Evolutionary conservation across 2,113 vertebrate species (phyloP), one percentile per base, ranked within the genome.

Genomic region (Notiomystis cincta): DNA sequence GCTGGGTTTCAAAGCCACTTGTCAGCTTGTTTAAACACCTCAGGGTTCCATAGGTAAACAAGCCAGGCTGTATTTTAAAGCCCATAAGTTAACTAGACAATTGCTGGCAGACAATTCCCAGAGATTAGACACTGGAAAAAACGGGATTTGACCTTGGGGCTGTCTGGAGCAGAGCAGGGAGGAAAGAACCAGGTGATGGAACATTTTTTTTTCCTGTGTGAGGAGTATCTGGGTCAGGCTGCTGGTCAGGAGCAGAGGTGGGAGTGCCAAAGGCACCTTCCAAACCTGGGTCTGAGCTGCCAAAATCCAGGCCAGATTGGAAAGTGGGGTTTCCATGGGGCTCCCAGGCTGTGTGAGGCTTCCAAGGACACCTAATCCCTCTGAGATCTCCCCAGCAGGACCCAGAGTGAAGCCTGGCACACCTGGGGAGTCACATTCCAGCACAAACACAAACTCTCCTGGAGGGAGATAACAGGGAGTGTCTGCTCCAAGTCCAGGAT

Each of bases 21-120:
- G 91, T 70, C 95, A 91, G 69, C 87, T 85, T 95, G 70, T 91
- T 93, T 82, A 92, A 95, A 60, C 54, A 64, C 93, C 61, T 78
- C 51, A 4, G 69, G 13, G 35, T 67, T 51, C 25, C 80, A 33
- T 6, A 66, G 73, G 81, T 79, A 91, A 95, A 91, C 87, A 95
- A 21, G 65, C 31, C 44, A 47, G 44, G 77, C 37, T 82, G 5
- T 44, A 30, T 82, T 90, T 94, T 84, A 67, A 84, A 87, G 81
- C 37, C 57, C n/a, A 4, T 45, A 67, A 82, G 18, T 66, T 75
- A 65, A 76, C 80, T 60, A 62, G 81, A 79, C 65, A 96, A 65
- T 72, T 31, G 67, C 94, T 93, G 87, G 83, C 42, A 67, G 81
- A 51, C 60, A 76, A 60, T 66, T 91, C 77, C 47, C 42, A 18